Conservation (phyloP, 2,113 vertebrate genomes). For the Dicerorhinus sumatrensis region DNA sequence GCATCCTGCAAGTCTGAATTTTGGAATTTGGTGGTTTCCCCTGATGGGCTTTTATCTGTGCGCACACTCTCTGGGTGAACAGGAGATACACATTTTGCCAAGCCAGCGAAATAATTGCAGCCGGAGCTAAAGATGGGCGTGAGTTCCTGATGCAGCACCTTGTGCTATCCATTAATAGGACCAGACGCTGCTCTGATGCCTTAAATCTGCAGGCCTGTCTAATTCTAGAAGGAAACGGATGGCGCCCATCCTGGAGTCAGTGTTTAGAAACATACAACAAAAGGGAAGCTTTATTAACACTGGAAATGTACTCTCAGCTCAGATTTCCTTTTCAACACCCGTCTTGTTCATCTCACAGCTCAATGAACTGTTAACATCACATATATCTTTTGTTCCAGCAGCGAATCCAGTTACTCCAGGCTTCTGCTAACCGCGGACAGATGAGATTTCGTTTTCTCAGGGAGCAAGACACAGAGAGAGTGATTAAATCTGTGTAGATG, state of each 20-base stretch:
- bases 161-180: constrained; percentile 67
- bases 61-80: neutral
- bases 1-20: neutral
- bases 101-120: constrained; percentile 51
- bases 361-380: constrained; percentile 89
- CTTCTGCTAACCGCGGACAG: constrained; percentile 84
- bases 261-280: constrained; percentile 85
- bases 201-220: constrained; percentile 83
- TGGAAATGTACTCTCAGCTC: constrained; percentile 85
- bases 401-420: constrained; percentile 81
- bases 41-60: neutral
- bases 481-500: neutral
- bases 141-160: constrained; percentile 65
- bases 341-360: constrained; percentile 91
- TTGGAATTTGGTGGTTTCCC: neutral
- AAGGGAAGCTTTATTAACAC: constrained; percentile 86
- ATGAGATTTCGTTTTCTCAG: constrained; percentile 79
- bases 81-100: neutral
- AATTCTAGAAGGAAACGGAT: constrained; percentile 81
- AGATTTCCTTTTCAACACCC: constrained; percentile 85
- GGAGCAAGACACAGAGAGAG: constrained; percentile 50
- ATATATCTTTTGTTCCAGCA: constrained; percentile 88
- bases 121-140: constrained; percentile 50
- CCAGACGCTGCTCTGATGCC: constrained; percentile 56
- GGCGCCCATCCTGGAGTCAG: constrained; percentile 78